Conservation (phyloP, 2,797 vertebrate genomes). For the Muraenolepis orangiensis region DNA sequence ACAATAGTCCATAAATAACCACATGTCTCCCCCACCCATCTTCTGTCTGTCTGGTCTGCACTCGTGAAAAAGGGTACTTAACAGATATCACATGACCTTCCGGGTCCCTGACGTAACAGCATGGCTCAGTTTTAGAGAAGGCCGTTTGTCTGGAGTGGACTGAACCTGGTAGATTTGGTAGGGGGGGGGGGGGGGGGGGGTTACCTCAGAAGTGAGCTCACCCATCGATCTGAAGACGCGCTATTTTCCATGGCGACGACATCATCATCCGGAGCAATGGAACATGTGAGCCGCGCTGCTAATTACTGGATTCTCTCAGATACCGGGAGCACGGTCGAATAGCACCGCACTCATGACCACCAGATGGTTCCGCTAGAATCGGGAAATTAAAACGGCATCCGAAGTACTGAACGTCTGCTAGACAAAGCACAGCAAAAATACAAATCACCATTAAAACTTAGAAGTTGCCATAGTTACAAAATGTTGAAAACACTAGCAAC, state of each 20-base stretch:
- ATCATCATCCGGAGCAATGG: slow-evolving; percentile 4
- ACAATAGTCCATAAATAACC: slow-evolving; percentile 55
- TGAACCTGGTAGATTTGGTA: neutral
- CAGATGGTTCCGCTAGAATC: neutral
- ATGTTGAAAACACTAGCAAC: neutral
- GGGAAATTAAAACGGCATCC: neutral
- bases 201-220: slow-evolving; percentile 40
- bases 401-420: neutral
- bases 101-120: slow-evolving; percentile 26
- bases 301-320: slow-evolving; percentile 5
- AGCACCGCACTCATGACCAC: neutral
- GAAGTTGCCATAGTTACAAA: neutral
- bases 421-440: neutral
- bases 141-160: slow-evolving; percentile 14
- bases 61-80: slow-evolving; percentile 54
- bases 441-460: neutral
- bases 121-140: slow-evolving; percentile 28
- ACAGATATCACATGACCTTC: slow-evolving; percentile 49
- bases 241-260: neutral
- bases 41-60: slow-evolving; percentile 42
- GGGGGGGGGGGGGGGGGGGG: slow-evolving; percentile 22
- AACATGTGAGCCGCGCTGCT: neutral
- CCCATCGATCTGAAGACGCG: slow-evolving; percentile 22
- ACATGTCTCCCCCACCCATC: slow-evolving; percentile 26
- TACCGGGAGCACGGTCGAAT: neutral